Base-by-base conservation (phyloP, 1,140 invertebrate species). In the Caenorhabditis inopinata region DNA sequence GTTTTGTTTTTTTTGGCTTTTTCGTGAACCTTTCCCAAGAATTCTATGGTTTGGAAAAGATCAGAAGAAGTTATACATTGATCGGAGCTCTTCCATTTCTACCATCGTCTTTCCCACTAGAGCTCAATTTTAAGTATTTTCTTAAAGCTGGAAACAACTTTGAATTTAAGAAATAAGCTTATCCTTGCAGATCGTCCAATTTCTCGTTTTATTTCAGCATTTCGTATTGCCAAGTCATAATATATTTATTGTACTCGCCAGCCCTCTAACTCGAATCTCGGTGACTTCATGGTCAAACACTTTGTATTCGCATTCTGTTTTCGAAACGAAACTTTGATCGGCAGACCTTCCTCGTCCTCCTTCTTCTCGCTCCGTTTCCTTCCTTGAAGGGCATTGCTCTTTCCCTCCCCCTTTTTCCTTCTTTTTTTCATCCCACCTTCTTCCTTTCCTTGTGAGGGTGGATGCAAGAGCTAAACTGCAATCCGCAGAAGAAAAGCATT, bases 321-420 rank as follows among this genome's bases (percentile, higher is more conserved):
- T 68, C 23, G 38, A 68, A 68, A 68, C 58, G 58, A 68, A 68
- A 68, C 58, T 68, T 68, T 68, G 58, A 68, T 68, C 58, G 58
- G 35, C 58, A 68, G 11, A 38, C 58, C 25, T 16, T 68, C 27
- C 25, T n/a, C n/a, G 25, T 68, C 58, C 58, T 68, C 27, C 58
- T 51, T 7, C 53, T 18, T 32, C 29, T 16, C 9, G 27, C 18
- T 29, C 29, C 16, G 16, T 38, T 35, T 38, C 32, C n/a, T 68
- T 42, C 38, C 38, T 3, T 9, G 38, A 68, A 68, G 58, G 58
- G 38, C 58, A 68, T 68, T 68, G 58, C 58, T 68, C 58, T 38
- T 68, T 68, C 32, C 25, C 58, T 42, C n/a, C n/a, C 21, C 21
- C 38, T 68, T 42, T 42, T 68, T 32, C 32, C 58, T 18, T 12